Evolutionary conservation across 2,113 vertebrate species (phyloP).

Genomic region (Malurus elegans): DNA sequence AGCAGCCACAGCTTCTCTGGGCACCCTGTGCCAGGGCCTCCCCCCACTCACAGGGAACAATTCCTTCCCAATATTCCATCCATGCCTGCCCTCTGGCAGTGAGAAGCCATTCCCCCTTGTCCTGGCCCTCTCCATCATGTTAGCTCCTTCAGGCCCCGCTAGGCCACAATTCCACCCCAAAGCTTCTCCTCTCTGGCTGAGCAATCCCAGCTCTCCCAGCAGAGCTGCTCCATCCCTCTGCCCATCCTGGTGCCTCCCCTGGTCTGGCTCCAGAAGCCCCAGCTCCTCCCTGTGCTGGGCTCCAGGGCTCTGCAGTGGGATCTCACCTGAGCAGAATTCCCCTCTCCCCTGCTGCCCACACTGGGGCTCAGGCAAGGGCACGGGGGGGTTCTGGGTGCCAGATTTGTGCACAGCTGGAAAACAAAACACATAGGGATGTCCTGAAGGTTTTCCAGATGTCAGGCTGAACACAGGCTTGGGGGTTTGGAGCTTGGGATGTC

Average conservation of each 20-base stretch:
- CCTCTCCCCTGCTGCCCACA: background rate
- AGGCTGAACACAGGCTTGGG: rapidly evolving
- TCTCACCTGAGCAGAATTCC: background rate
- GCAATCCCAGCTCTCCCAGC: background rate
- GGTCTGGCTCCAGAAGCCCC: background rate
- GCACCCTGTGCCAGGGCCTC: background rate
- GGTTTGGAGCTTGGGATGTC: rapidly evolving
- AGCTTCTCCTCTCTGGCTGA: background rate
- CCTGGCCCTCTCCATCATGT: background rate
- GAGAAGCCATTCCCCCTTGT: background rate
- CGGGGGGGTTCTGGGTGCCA: background rate
- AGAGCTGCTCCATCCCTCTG: background rate
- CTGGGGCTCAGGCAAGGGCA: background rate
- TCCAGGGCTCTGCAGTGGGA: background rate
- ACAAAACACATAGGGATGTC: background rate
- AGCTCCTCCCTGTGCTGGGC: background rate
- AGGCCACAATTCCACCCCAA: background rate
- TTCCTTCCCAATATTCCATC: background rate
- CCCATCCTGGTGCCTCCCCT: background rate
- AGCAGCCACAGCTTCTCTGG: background rate
- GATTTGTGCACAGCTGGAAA: background rate
- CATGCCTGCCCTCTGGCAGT: rapidly evolving
- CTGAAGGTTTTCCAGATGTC: rapidly evolving
- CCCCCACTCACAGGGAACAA: rapidly evolving
- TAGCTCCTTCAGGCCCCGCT: background rate